Conservation (phyloP, 2,888 invertebrate species). For the Ormyrus thymus region DNA sequence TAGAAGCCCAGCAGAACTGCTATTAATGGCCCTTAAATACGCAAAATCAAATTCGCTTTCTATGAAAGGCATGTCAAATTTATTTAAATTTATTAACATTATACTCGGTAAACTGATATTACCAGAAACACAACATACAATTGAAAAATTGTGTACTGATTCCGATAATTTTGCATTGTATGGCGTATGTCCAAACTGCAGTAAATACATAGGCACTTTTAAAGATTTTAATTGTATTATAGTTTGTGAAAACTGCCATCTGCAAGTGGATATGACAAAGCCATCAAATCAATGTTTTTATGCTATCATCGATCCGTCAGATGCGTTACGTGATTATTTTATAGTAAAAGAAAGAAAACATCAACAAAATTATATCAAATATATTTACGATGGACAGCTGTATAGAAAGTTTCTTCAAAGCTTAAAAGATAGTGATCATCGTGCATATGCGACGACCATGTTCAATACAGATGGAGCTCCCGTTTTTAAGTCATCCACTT, state of each 20-base stretch:
- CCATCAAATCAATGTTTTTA: background rate
- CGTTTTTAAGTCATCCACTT: conserved; percentile 3
- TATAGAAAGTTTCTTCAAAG: background rate
- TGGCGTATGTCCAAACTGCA: background rate
- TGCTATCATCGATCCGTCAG: background rate
- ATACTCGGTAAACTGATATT: background rate
- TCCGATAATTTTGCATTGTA: background rate
- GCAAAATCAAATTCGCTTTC: background rate
- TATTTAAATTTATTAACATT: background rate
- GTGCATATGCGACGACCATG: background rate
- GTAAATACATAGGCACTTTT: background rate
- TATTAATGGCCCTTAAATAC: conserved; percentile 2
- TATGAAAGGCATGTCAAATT: background rate
- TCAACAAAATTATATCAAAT: background rate
- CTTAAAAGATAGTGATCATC: background rate
- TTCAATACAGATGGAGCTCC: background rate
- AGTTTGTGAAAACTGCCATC: background rate
- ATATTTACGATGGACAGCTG: background rate
- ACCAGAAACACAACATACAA: background rate
- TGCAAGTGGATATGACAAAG: background rate
- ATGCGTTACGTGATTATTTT: background rate
- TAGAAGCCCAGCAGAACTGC: background rate
- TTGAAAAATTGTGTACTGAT: background rate
- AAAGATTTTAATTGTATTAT: background rate
- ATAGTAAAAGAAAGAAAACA: background rate